These are phyloP conservation scores for Anastrepha ludens DNA, from an alignment of 1,140 invertebrate genomes.

Conservation along the genomic window DNA sequence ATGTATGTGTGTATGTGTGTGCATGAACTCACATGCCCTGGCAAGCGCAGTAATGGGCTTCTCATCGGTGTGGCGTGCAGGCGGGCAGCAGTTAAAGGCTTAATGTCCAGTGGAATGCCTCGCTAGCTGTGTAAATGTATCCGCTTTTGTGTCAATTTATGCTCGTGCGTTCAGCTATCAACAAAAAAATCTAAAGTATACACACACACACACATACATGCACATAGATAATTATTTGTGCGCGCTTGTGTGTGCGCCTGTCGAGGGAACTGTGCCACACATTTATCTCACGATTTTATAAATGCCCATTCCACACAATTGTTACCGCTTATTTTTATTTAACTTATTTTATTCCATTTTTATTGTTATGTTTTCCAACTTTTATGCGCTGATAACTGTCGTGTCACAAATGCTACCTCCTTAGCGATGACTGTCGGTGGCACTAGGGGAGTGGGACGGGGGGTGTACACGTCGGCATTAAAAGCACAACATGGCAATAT, in stretches of 20 bases:
- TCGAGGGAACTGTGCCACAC: constrained; percentile 32
- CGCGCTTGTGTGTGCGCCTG: background rate
- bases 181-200: background rate
- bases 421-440: background rate
- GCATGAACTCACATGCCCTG: background rate
- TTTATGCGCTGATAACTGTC: constrained; percentile 47
- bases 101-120: background rate
- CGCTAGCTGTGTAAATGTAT: background rate
- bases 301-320: constrained; percentile 29
- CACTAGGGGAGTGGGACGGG: background rate
- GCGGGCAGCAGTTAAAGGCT: background rate
- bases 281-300: constrained; percentile 52
- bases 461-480: background rate
- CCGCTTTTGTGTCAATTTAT: constrained; percentile 29
- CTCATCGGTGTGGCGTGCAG: background rate
- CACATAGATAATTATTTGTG: background rate
- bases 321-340: constrained; percentile 25
- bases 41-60: background rate
- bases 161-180: constrained; percentile 17
- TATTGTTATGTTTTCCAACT: constrained; percentile 49
- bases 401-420: background rate
- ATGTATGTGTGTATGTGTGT: background rate
- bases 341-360: constrained; percentile 15
- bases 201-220: background rate
- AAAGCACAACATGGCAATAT: constrained; percentile 4